Evolutionary conservation across 2,888 invertebrate genomes (phyloP), one percentile per base, ranked within the genome.

Genomic region (Synanthedon formicaeformis): DNA sequence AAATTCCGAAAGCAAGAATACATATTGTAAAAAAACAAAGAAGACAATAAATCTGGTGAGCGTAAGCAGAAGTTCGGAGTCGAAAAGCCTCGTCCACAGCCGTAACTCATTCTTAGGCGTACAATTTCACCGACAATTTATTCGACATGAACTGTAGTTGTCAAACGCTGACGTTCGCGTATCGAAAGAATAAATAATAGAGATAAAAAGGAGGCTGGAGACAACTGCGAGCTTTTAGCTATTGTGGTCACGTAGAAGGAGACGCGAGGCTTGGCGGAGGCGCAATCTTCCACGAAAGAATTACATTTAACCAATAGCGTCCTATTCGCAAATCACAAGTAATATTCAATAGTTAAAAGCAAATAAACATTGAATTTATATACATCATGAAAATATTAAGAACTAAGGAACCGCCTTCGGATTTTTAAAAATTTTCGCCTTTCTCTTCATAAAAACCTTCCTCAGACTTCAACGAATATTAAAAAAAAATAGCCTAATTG

Each of bases 71-170:
- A 73, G 70, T 70, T 67, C 67, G 68, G 66, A 68, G 71, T 67
- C 69, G 71, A 75, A 74, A 75, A 78, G 73, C 72, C 66, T 58
- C 72, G 75, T 78, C 78, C 73, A 73, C 72, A 70, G 71, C 63
- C 76, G 81, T 84, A 82, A 84, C 77, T 84, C 81, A 81, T 80
- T 78, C 70, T 74, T 66, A 67, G 69, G 60, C 75, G 72, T 71
- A 77, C 78, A 77, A 81, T 80, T 83, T 81, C 73, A 78, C 75
- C 72, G 74, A 74, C 77, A 80, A 82, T 85, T 82, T 83, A 83
- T 81, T 80, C 78, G 73, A 67, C 77, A 81, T 79, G 76, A 79
- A 84, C 81, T 81, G 79, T 80, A 82, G 78, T 85, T 82, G 86
- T 85, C 85, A 79, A 85, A 78, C 63, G 84, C 84, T 85, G 80